A percentile compares a stretch with the other conserved stretches of the same genome.
Evolutionary conservation across 2,888 invertebrate genomes (phyloP).

Genomic region (Drosophila sordidula): DNA sequence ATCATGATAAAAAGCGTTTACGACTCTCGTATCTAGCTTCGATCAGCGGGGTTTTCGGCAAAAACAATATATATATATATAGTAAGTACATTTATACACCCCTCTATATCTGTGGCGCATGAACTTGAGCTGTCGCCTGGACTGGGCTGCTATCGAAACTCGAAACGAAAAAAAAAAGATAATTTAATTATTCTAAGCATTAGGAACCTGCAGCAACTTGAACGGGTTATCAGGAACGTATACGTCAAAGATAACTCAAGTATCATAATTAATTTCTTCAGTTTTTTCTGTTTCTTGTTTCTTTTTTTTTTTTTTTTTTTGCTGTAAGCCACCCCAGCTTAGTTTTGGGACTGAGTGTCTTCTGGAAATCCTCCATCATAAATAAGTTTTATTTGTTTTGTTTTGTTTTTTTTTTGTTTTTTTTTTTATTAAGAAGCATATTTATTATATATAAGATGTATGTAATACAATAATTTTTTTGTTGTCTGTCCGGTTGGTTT

Average conservation of each 20-base stretch:
- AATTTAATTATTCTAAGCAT: conserved; percentile 66
- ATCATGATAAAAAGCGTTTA: conserved; percentile 49
- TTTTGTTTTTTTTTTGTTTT: conserved; percentile 49
- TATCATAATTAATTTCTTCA: conserved; percentile 76
- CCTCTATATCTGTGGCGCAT: conserved; percentile 23
- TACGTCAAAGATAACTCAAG: conserved; percentile 76
- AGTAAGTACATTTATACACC: too few relatives aligned
- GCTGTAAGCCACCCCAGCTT: conserved; percentile 55
- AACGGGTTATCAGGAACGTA: conserved; percentile 64
- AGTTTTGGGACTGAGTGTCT: conserved; percentile 26
- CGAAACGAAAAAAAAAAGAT: conserved; percentile 49
- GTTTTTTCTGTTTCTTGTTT: conserved; percentile 11
- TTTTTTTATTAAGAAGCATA: conserved; percentile 82
- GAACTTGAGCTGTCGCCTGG: conserved; percentile 41
- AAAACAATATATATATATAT: conserved; percentile 5
- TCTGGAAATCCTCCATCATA: conserved; percentile 61
- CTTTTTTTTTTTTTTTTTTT: conserved; percentile 15
- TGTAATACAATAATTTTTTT: conserved; percentile 81
- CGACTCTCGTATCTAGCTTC: conserved; percentile 36
- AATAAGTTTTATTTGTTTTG: conserved; percentile 59
- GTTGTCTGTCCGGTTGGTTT: conserved; percentile 67
- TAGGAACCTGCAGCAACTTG: conserved; percentile 29
- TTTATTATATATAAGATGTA: conserved; percentile 83
- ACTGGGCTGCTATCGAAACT: conserved; percentile 43
- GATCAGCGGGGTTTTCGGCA: conserved; percentile 15